Base-by-base conservation (phyloP, 2,113 vertebrate species). In the Echinops telfairi region DNA sequence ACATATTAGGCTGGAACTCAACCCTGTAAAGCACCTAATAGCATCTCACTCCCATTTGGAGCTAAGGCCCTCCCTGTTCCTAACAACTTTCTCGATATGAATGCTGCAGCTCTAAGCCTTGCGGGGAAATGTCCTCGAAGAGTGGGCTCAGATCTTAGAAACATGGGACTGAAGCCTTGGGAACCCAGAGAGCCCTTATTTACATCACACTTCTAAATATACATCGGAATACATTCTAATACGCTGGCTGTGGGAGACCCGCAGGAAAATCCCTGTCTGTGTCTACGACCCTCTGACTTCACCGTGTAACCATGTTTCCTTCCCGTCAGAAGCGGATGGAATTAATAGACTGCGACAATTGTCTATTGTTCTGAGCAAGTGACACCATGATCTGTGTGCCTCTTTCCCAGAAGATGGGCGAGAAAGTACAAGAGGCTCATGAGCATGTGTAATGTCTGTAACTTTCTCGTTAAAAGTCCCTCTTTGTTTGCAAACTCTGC, bases 281-380 rank as follows among this genome's bases (percentile, higher is more conserved):
- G 83, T 83, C 88, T 8, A 0, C 90, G 86, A 90, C 83, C 88
- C 96, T 97, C 94, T 96, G 97, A 97, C 95, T 96, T 97, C 97
- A 97, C 88, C 88, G 57, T 70, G 71, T n/a, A 97, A 96, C 88
- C 93, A 96, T 96, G 88, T 95, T 90, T 94, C 94, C 80, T 94
- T 93, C 95, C 92, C 85, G 3, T 93, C 97, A 95, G 90, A 94
- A 90, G 91, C 92, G 93, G 95, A 96, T 64, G 76, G 93, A 95
- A 96, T 95, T 95, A 96, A 95, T 20, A 38, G 90, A 89, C 94
- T 95, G 86, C 57, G 96, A 96, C 97, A 94, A 96, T 86, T 95
- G 92, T 77, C 94, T 94, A 76, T 95, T 97, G 94, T 96, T 83
- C 94, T 68, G 60, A 95, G 92, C 14, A 33, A 94, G 82, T 94